Evolutionary conservation across 2,113 vertebrate genomes (phyloP).

Genomic region (Felis chaus): DNA sequence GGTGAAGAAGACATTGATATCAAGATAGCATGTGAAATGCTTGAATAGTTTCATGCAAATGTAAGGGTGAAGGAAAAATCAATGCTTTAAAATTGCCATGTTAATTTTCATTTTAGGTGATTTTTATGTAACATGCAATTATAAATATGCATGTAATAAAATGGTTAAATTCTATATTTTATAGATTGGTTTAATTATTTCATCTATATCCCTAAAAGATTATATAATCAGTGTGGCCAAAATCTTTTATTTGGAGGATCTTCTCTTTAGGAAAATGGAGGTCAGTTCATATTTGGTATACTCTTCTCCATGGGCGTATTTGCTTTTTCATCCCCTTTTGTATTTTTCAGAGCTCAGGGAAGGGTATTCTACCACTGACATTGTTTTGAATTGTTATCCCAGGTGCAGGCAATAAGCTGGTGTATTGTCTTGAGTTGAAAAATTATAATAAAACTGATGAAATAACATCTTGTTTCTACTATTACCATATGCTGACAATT

Average conservation of each 20-base stretch:
- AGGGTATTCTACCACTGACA: background rate
- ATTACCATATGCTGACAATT: background rate
- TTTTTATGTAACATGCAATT: background rate
- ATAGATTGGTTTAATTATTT: background rate
- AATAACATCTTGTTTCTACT: background rate
- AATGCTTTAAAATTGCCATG: background rate
- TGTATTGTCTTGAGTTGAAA: background rate
- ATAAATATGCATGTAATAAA: background rate
- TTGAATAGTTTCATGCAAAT: background rate
- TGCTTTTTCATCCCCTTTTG: background rate
- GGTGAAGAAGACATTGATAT: background rate
- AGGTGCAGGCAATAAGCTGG: background rate
- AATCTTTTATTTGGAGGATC: background rate
- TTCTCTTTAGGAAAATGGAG: background rate
- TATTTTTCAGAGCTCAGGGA: background rate
- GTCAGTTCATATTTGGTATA: background rate
- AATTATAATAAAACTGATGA: background rate
- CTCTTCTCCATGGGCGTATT: background rate
- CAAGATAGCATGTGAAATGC: background rate
- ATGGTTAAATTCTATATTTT: background rate
- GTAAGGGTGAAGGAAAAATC: background rate
- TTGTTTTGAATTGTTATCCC: background rate
- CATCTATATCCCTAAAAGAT: background rate
- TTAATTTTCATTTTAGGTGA: background rate
- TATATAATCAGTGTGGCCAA: background rate